Conservation (phyloP, 2,888 invertebrate genomes). For the Scrobipalpa atriplicella region DNA sequence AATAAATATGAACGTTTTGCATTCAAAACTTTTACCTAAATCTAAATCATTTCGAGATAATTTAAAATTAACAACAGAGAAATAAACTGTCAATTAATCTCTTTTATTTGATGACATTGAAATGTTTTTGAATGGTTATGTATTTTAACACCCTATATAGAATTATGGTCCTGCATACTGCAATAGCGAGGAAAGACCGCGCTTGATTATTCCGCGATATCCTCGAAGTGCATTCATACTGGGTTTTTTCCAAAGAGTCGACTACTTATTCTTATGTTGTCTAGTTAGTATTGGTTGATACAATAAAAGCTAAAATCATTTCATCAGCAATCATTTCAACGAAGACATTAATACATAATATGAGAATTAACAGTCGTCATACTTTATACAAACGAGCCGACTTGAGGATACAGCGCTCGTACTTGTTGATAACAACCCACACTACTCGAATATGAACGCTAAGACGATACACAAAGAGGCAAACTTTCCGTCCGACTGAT, state of each 20-base stretch:
- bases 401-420: slow-evolving; percentile 39
- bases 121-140: too few relatives aligned
- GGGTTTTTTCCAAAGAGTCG: background rate
- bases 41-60: too few relatives aligned
- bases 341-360: background rate
- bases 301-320: background rate
- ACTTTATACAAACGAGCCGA: background rate
- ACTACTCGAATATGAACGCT: slow-evolving; percentile 50
- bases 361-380: slow-evolving; percentile 9
- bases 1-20: too few relatives aligned
- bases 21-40: too few relatives aligned
- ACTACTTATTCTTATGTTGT: background rate
- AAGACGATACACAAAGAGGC: slow-evolving; percentile 53
- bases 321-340: background rate
- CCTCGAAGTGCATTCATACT: slow-evolving; percentile 18
- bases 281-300: background rate
- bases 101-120: too few relatives aligned
- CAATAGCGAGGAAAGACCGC: background rate
- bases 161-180: background rate
- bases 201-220: slow-evolving; percentile 7
- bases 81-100: too few relatives aligned
- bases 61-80: too few relatives aligned
- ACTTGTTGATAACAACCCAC: slow-evolving; percentile 42
- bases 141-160: background rate
- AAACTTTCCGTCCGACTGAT: slow-evolving; percentile 69